Evolutionary conservation across 2,797 vertebrate genomes (phyloP), one percentile per base, ranked within the genome.

Genomic region (Phalloptychus januarius): DNA sequence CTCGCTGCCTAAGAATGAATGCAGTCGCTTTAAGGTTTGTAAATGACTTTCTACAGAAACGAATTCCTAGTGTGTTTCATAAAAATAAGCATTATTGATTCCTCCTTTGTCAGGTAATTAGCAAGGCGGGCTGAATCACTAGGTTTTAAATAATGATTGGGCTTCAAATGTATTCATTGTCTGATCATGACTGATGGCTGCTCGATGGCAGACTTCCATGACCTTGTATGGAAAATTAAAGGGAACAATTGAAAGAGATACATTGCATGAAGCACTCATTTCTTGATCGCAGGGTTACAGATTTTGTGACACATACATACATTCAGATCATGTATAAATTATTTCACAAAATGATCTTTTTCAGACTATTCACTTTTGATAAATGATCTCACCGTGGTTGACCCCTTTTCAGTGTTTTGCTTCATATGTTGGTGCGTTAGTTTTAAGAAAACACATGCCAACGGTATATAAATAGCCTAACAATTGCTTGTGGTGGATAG

Each of bases 71-170:
- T 87, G 85, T 83, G 90, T 93, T 91, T 92, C 74, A 92, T 91
- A 92, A 84, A 88, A 65, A 61, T 3, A 52, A 40, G 23, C 16
- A 85, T 81, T 86, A 95, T 93, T 87, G 89, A 94, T 94, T 92
- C 88, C 79, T 86, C 83, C 76, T 90, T 88, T 90, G 82, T 91
- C 81, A 89, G 87, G 85, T 91, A 86, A 89, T 87, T 87, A 89
- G 89, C 86, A 93, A 89, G 84, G 71, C 48, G 87, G 84, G 46
- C 83, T 42, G 56, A 90, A 89, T 91, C 85, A 88, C 79, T 77
- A 73, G 76, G 85, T 71, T 45, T 77, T 93, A 93, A 92, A 93
- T 85, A 90, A 92, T 87, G 79, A 94, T 92, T 89, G 89, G 75
- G 84, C 82, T 75, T 89, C 63, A 90, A 90, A 89, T 92, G 80